A percentile compares a stretch with the other conserved stretches of the same genome.
Evolutionary conservation across 2,888 invertebrate species (phyloP).

Genomic region (Helicoverpa assulta): DNA sequence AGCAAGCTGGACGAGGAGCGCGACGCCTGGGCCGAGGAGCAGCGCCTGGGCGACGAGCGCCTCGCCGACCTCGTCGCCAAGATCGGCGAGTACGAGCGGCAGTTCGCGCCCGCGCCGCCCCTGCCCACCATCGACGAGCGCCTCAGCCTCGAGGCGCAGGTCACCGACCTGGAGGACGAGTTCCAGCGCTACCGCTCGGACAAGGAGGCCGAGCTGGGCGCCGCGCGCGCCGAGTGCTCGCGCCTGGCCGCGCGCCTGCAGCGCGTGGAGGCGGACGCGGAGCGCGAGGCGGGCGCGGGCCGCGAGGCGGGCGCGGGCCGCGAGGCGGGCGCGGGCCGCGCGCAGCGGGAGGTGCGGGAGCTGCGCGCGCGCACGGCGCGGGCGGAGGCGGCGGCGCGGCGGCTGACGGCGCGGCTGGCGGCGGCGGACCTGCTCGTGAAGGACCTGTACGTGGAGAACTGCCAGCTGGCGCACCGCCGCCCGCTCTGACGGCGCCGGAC

Average conservation of each 20-base stretch:
- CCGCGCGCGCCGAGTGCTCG: conserved; percentile 49
- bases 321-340: conserved; percentile 83
- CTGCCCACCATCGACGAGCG: conserved; percentile 94
- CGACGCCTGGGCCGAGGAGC: conserved; percentile 93
- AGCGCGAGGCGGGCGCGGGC: conserved; percentile 85
- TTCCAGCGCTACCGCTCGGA: conserved; percentile 57
- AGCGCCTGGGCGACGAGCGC: conserved; percentile 93
- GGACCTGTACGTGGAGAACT: conserved; percentile 96
- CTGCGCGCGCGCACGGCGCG: conserved; percentile 87
- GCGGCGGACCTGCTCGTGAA: conserved; percentile 94
- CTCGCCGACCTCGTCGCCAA: conserved; percentile 93
- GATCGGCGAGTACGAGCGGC: conserved; percentile 95
- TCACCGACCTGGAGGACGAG: conserved; percentile 66
- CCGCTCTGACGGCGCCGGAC: conserved; percentile 61
- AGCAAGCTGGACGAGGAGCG: conserved; percentile 94
- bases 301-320: conserved; percentile 83
- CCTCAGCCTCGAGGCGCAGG: conserved; percentile 88
- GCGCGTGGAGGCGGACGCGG: conserved; percentile 79
- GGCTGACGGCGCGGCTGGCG: conserved; percentile 90
- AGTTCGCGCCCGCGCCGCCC: conserved; percentile 86
- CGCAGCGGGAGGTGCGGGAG: conserved; percentile 82
- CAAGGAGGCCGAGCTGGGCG: conserved; percentile 75
- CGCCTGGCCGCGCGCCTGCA: conserved; percentile 27
- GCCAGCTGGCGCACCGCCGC: conserved; percentile 89
- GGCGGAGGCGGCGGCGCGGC: conserved; percentile 81